Evolutionary conservation across 2,888 invertebrate species (phyloP).

Genomic region (Macrosiphum euphorbiae): DNA sequence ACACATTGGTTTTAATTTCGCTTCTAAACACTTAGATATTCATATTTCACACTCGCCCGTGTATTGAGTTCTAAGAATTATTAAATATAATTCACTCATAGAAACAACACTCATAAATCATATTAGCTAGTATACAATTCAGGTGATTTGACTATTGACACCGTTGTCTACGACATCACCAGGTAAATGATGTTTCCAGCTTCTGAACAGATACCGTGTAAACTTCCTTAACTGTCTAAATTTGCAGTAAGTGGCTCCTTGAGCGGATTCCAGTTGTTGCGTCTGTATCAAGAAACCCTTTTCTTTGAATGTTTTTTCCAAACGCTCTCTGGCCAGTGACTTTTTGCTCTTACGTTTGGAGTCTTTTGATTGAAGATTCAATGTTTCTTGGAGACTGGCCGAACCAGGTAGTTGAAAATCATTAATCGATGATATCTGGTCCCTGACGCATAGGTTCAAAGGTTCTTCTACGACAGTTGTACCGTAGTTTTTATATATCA

Average conservation of each 20-base stretch:
- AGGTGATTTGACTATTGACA: conserved; percentile 48
- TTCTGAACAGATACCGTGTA: conserved; percentile 89
- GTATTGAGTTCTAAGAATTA: conserved; percentile 22
- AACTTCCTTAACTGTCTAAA: conserved; percentile 91
- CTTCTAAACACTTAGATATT: not conserved
- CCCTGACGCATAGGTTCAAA: conserved; percentile 83
- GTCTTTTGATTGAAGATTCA: conserved; percentile 44
- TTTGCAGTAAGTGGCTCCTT: conserved; percentile 94
- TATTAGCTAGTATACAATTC: not conserved
- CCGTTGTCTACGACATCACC: conserved; percentile 74
- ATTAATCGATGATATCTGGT: conserved; percentile 41
- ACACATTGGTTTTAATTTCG: not conserved
- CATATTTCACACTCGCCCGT: not conserved
- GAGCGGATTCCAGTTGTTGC: conserved; percentile 91
- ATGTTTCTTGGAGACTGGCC: conserved; percentile 30
- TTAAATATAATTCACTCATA: conserved; percentile 10
- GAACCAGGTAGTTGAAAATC: conserved; percentile 28
- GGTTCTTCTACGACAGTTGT: conserved; percentile 84
- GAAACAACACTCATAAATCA: conserved; percentile 26
- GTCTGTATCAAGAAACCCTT: conserved; percentile 94
- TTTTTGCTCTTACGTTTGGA: conserved; percentile 79
- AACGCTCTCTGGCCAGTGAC: conserved; percentile 86
- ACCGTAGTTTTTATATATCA: conserved; percentile 92
- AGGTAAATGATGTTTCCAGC: conserved; percentile 93
- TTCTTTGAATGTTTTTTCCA: conserved; percentile 93